Conservation (phyloP, 2,797 vertebrate species). For the Acomys russatus region DNA sequence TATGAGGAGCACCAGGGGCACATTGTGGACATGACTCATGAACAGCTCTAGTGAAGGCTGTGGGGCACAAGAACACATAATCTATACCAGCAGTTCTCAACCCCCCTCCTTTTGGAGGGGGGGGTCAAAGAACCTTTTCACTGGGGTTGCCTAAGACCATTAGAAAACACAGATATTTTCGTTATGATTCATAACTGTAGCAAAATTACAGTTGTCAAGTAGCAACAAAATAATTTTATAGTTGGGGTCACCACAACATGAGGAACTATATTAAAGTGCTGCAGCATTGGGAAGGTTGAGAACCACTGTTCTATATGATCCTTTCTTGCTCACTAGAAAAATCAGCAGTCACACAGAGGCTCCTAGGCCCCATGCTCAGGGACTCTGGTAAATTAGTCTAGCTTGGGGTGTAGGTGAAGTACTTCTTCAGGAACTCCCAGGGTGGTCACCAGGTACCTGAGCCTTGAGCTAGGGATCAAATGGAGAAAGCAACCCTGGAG, state of each 20-base stretch:
- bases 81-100: not conserved
- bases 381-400: not conserved
- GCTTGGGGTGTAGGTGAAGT: not conserved
- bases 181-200: not conserved
- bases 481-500: not conserved
- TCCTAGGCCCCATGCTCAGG: not conserved
- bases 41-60: not conserved
- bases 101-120: not conserved
- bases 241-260: not conserved
- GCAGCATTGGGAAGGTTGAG: not conserved
- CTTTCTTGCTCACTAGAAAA: not conserved
- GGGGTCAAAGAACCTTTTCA: not conserved
- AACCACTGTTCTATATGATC: not conserved
- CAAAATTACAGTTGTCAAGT: not conserved
- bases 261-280: not conserved
- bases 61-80: not conserved
- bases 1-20: not conserved
- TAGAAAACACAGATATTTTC: not conserved
- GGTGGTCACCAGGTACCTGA: not conserved
- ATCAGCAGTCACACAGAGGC: not conserved
- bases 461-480: not conserved
- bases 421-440: not conserved
- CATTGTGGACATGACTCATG: no score
- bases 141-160: not conserved
- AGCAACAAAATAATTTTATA: not conserved